Evolutionary conservation across 2,113 vertebrate species (phyloP).

Genomic region (Sapajus apella): DNA sequence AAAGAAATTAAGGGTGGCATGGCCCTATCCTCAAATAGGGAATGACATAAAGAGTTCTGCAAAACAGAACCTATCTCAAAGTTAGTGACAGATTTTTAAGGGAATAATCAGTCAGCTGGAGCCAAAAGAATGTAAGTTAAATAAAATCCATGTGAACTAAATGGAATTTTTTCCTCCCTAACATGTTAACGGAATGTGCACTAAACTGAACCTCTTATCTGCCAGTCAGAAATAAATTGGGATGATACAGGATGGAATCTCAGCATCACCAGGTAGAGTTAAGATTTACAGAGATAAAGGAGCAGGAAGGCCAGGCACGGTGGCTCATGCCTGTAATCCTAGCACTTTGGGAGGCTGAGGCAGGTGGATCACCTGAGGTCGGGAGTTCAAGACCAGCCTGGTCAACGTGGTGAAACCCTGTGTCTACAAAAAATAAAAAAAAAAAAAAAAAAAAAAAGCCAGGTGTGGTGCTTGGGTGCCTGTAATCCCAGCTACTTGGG

Average conservation of each 20-base stretch:
- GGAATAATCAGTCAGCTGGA: background rate
- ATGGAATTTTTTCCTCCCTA: background rate
- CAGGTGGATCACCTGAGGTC: too few relatives aligned
- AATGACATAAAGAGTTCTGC: constrained; percentile 4
- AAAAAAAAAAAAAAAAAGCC: too few relatives aligned
- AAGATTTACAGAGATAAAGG: constrained; percentile 42
- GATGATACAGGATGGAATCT: background rate
- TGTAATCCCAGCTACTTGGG: too few relatives aligned
- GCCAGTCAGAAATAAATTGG: background rate
- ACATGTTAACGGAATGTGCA: background rate
- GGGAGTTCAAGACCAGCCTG: too few relatives aligned
- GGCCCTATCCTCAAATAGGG: constrained; percentile 8
- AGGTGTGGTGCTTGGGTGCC: too few relatives aligned
- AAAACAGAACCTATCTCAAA: background rate
- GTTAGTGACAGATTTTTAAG: background rate
- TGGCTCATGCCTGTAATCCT: too few relatives aligned
- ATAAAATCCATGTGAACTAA: constrained; percentile 37
- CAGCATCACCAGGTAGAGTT: background rate
- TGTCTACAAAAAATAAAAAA: too few relatives aligned
- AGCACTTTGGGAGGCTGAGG: too few relatives aligned
- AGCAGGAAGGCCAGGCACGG: background rate
- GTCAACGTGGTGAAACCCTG: too few relatives aligned
- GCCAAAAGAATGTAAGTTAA: constrained; percentile 40
- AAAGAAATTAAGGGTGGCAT: constrained; percentile 39
- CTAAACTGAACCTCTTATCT: constrained; percentile 8